Evolutionary conservation across 2,113 vertebrate species (phyloP).

Genomic region (Accipiter virgatus): DNA sequence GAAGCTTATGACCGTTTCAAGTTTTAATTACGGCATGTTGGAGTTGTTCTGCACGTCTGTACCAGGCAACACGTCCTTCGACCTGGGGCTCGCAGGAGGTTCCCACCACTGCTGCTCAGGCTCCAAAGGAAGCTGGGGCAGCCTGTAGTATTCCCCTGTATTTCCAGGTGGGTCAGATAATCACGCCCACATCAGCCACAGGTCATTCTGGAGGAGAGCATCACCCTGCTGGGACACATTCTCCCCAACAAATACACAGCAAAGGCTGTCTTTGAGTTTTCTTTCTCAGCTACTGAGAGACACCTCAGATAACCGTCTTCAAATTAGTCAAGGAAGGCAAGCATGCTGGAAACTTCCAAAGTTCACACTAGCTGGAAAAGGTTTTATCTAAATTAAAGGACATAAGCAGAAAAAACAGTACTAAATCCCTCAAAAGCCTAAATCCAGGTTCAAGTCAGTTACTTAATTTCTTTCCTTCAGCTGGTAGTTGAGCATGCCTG

Average conservation of each 20-base stretch:
- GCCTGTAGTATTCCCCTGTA: neutral
- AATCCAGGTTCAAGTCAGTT: neutral
- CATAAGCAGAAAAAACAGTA: neutral
- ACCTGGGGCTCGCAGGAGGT: fast-evolving
- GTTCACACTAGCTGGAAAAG: neutral
- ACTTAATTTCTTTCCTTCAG: neutral
- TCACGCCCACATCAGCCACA: neutral
- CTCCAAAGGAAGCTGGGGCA: neutral
- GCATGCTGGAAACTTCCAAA: neutral
- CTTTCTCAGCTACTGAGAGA: neutral
- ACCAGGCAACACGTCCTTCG: neutral
- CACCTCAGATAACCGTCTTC: neutral
- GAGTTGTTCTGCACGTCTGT: neutral
- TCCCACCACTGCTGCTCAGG: neutral
- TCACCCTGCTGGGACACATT: neutral
- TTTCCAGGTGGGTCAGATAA: neutral
- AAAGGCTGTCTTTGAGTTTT: neutral
- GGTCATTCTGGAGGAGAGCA: neutral
- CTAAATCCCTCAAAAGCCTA: slow-evolving; percentile 1
- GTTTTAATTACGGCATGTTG: fast-evolving
- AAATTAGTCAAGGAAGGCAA: neutral
- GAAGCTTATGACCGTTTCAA: neutral
- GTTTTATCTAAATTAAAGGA: neutral
- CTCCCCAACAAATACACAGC: neutral
- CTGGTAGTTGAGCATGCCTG: neutral